Conservation (phyloP, 2,888 invertebrate genomes). For the Platycheirus albimanus region DNA sequence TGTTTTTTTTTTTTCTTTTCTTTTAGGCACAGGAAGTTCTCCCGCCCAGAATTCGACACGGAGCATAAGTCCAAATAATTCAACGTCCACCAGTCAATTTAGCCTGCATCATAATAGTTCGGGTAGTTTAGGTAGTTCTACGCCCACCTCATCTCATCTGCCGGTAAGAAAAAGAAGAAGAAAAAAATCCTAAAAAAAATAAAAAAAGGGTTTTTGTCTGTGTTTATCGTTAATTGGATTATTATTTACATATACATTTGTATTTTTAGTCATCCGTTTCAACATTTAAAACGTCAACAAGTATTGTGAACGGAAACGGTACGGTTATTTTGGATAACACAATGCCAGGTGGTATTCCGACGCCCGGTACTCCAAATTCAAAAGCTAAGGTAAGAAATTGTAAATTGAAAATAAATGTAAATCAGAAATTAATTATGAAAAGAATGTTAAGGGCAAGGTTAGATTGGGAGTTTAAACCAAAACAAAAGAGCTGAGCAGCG, state of each 20-base stretch:
- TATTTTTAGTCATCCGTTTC: slow-evolving; percentile 81
- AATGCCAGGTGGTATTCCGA: slow-evolving; percentile 88
- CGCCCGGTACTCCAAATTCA: slow-evolving; percentile 91
- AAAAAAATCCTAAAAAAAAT: too few relatives aligned
- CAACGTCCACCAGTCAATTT: slow-evolving; percentile 83
- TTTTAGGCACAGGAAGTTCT: slow-evolving; percentile 83
- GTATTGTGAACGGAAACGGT: slow-evolving; percentile 82
- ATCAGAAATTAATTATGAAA: slow-evolving; percentile 15
- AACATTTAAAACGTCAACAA: slow-evolving; percentile 82
- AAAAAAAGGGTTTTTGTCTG: slow-evolving; percentile 26
- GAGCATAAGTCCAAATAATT: slow-evolving; percentile 83
- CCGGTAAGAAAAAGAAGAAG: slow-evolving; percentile 78
- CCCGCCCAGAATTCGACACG: slow-evolving; percentile 83
- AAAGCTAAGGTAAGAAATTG: slow-evolving; percentile 87
- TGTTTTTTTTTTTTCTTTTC: slow-evolving; percentile 48
- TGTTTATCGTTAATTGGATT: slow-evolving; percentile 42
- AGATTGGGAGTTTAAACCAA: not conserved
- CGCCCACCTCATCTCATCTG: slow-evolving; percentile 82
- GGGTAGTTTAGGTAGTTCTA: slow-evolving; percentile 82
- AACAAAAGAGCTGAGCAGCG: slow-evolving; percentile 63
- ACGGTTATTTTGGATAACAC: slow-evolving; percentile 81
- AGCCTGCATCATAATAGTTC: slow-evolving; percentile 83
- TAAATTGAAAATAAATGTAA: slow-evolving; percentile 1
- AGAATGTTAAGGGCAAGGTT: slow-evolving; percentile 33
- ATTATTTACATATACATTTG: slow-evolving; percentile 41